Conservation (phyloP, 2,888 invertebrate species). For the Cepaea hortensis region DNA sequence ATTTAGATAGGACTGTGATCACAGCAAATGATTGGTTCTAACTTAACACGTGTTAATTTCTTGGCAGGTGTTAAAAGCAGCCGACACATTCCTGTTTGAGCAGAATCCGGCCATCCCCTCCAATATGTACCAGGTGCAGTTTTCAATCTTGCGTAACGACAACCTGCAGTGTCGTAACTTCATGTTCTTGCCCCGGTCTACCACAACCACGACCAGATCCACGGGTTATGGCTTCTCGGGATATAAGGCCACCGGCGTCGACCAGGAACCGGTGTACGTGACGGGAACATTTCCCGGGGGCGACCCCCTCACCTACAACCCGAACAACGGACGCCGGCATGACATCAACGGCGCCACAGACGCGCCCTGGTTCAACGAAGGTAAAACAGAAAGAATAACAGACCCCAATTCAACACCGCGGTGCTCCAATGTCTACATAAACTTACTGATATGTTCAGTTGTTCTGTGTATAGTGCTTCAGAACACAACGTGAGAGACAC, state of each 20-base stretch:
- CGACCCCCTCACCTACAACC: constrained; percentile 1
- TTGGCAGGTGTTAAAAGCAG: constrained; percentile 48
- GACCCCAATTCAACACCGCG: neutral
- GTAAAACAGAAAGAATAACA: neutral
- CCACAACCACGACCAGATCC: constrained; percentile 31
- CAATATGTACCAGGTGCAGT: constrained; percentile 46
- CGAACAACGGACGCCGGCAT: neutral
- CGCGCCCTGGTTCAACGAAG: neutral
- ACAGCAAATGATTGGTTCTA: too few relatives aligned
- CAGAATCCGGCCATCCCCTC: constrained; percentile 1
- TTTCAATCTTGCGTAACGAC: constrained; percentile 45
- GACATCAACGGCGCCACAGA: neutral
- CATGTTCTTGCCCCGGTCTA: neutral
- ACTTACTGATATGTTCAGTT: neutral
- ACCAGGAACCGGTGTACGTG: neutral
- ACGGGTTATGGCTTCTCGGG: neutral
- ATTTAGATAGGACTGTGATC: too few relatives aligned
- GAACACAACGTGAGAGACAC: neutral
- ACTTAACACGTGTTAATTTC: too few relatives aligned
- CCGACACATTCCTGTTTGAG: constrained; percentile 48
- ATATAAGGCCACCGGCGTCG: neutral
- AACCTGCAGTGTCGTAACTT: constrained; percentile 17
- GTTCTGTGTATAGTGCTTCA: too few relatives aligned
- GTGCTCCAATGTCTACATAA: neutral
- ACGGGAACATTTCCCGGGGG: too few relatives aligned